Conservation (phyloP, 2,797 vertebrate species). For the Clarias platycephalus region DNA sequence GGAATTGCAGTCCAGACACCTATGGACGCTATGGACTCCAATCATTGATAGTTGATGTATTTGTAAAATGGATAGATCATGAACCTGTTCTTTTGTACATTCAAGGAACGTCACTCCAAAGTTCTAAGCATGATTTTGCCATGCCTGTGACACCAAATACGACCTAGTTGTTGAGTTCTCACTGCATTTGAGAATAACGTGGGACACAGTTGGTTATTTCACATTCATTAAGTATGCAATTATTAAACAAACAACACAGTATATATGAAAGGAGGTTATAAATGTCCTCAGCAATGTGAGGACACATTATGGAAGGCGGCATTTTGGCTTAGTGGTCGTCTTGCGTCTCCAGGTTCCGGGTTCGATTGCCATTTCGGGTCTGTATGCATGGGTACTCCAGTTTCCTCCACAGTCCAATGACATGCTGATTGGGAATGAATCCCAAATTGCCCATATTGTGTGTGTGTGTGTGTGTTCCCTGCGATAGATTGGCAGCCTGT, state of each 20-base stretch:
- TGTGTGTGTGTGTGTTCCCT: no score
- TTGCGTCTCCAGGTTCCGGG: no score
- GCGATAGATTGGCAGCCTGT: no score
- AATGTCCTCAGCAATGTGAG: neutral
- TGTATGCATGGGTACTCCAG: no score
- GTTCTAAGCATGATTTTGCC: neutral
- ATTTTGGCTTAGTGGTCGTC: no score
- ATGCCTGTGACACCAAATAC: neutral
- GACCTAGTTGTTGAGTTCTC: neutral
- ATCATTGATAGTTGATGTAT: neutral
- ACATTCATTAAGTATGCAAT: neutral
- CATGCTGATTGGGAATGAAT: no score
- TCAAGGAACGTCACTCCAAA: neutral
- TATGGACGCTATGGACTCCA: neutral
- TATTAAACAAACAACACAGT: neutral
- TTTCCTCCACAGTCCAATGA: no score
- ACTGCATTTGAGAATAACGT: neutral
- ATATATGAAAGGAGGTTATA: neutral
- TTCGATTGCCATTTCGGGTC: no score
- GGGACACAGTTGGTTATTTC: no score
- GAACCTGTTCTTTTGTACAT: neutral
- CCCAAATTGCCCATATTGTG: no score
- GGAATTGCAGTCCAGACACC: neutral
- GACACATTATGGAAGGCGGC: no score
- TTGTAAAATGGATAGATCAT: neutral